phyloP scores from a whole-genome alignment of 2,888 invertebrate species.

The Melieria crassipennis region DNA sequence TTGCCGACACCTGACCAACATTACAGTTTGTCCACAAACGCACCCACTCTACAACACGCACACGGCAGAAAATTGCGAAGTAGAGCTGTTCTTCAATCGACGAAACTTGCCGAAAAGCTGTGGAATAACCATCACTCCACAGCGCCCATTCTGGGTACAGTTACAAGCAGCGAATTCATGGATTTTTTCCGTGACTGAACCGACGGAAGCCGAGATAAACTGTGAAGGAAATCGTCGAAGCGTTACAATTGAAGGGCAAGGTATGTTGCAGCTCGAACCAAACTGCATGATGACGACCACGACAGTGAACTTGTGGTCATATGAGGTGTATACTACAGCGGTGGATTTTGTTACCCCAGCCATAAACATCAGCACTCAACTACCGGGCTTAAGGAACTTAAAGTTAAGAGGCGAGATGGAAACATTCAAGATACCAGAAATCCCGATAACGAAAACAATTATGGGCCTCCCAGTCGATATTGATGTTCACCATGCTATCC shows the following conservation, averaged over 20 bases:
- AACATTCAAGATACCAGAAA: slow-evolving; percentile 7
- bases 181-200: too few relatives aligned
- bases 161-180: not conserved
- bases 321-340: not conserved
- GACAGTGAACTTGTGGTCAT: slow-evolving; percentile 11
- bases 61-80: not conserved
- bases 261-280: not conserved
- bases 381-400: not conserved
- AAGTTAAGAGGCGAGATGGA: not conserved
- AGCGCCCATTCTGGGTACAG: slow-evolving; percentile 15
- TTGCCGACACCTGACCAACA: slow-evolving; percentile 1
- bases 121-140: slow-evolving; percentile 8
- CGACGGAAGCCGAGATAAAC: not conserved
- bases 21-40: slow-evolving; percentile 12
- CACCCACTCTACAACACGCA: slow-evolving; percentile 9
- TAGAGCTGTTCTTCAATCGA: not conserved
- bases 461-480: not conserved
- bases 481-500: slow-evolving; percentile 2
- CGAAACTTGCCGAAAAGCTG: not conserved
- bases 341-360: not conserved
- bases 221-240: too few relatives aligned
- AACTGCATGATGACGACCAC: not conserved
- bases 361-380: too few relatives aligned
- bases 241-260: not conserved
- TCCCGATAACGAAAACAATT: not conserved